Percentiles rank a stretch among this genome's conserved stretches.
Conservation (phyloP, 2,113 vertebrate genomes). For the Telmatochromis brachygnathus region DNA sequence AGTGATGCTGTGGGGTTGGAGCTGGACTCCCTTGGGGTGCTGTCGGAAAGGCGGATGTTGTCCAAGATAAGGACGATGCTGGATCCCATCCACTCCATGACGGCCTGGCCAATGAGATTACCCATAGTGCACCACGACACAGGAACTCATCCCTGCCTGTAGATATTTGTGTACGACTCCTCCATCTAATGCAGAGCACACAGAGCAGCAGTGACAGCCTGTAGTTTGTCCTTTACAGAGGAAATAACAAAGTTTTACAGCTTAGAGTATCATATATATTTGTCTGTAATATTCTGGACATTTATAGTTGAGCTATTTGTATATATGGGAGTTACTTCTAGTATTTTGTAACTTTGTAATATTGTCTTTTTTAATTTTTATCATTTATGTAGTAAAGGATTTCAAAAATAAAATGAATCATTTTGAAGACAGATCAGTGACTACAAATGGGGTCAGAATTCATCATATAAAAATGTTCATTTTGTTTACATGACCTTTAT, state of each 20-base stretch:
- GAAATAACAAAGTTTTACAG: neutral
- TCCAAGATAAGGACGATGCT: neutral
- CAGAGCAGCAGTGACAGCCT: neutral
- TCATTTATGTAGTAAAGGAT: neutral
- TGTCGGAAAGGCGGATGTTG: neutral
- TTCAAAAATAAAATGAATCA: neutral
- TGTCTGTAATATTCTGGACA: neutral
- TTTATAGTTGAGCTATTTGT: neutral
- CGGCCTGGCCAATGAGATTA: neutral
- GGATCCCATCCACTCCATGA: neutral
- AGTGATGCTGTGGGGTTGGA: neutral
- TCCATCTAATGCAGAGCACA: neutral
- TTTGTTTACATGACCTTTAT: neutral
- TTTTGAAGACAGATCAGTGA: neutral
- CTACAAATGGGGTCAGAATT: neutral
- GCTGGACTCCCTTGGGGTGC: neutral
- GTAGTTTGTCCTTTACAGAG: neutral
- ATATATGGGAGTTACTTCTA: neutral
- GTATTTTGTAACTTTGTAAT: neutral
- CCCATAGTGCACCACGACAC: neutral
- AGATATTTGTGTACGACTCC: neutral
- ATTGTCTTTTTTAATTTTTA: neutral
- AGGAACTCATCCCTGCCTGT: neutral
- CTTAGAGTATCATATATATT: neutral
- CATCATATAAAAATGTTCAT: neutral